Percentiles rank a stretch among this genome's conserved stretches.
These are phyloP conservation scores for Drosophila setifemur DNA, from an alignment of 1,140 invertebrate genomes.

Conservation along the genomic window DNA sequence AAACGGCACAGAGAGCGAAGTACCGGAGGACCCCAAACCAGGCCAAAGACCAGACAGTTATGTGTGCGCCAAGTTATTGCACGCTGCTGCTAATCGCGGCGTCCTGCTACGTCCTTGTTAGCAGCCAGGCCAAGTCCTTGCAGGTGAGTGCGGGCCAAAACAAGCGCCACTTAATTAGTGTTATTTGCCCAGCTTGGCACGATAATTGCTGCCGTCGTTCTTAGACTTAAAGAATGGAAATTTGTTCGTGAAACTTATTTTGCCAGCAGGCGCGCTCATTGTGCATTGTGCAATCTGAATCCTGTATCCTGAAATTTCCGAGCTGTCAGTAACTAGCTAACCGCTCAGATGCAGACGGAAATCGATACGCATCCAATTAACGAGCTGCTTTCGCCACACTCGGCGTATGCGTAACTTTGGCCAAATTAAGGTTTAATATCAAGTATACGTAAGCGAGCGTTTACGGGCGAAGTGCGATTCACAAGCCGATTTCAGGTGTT, in stretches of 20 bases:
- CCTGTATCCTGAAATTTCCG: slow-evolving; percentile 13
- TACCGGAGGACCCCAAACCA: background rate
- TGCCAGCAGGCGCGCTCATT: background rate
- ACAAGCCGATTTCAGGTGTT: slow-evolving; percentile 71
- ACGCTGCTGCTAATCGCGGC: slow-evolving; percentile 68
- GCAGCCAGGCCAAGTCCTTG: slow-evolving; percentile 59
- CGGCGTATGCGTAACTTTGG: slow-evolving; percentile 12
- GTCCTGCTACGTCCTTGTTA: slow-evolving; percentile 61
- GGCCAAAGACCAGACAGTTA: slow-evolving; percentile 23
- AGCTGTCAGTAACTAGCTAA: slow-evolving; percentile 20
- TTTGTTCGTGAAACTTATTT: slow-evolving; percentile 13
- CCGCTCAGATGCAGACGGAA: slow-evolving; percentile 26
- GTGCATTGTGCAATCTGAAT: background rate
- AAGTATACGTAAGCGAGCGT: slow-evolving; percentile 10
- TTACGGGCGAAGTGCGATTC: slow-evolving; percentile 52
- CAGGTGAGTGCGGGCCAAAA: slow-evolving; percentile 57
- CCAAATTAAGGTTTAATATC: slow-evolving; percentile 11
- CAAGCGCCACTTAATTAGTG: slow-evolving; percentile 70
- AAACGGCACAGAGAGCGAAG: slow-evolving; percentile 11
- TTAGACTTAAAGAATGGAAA: slow-evolving; percentile 5
- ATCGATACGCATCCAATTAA: slow-evolving; percentile 42
- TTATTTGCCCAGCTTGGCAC: slow-evolving; percentile 44
- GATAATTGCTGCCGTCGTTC: slow-evolving; percentile 17
- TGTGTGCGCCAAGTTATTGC: slow-evolving; percentile 71
- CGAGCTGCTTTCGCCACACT: background rate